Evolutionary conservation across 1,140 invertebrate genomes (phyloP), one percentile per base, ranked within the genome.

Genomic region (Pomacea maculata): DNA sequence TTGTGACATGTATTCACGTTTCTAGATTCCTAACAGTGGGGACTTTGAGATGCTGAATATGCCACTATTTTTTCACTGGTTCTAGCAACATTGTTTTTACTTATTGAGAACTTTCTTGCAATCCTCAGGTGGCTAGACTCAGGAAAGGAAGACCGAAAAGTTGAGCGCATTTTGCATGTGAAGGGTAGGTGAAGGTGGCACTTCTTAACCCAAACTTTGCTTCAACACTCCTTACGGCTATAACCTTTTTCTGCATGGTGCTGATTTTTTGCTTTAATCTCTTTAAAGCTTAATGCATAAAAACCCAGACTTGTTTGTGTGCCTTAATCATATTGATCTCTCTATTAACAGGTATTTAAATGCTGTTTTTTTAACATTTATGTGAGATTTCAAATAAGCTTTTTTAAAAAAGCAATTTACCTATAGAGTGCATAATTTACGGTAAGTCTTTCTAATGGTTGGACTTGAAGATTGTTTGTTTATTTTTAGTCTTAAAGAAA

Each of bases 111-210:
- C 80, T 68, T 73, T 80, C 19, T 63, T 65, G 81, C 29, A 19
- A 63, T 71, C 80, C 82, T 11, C 82, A 87, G 89, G 75, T 92
- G 91, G 91, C 74, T 92, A 45, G 89, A 91, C 74, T 87, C 84
- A 12, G 84, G 87, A 52, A 83, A 89, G 75, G 90, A 91, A 76
- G 91, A 92, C 75, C 73, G 86, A 75, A 86, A 85, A 64, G 89
- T 91, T 55, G 87, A 90, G 67, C 78, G 88, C 73, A 80, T 82
- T 21, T 82, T 89, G 55, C 79, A 79, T 79, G 86, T 89, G 67
- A 87, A 87, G 85, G 88, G 88, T 89, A 89, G 86, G 87, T 88
- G 85, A 84, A 55, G 29, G 21, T 34, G 29, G 3, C 11, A 11
- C 57, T 61, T 61, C 57, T 61, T 61, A 61, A 61, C 57, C 11